These are phyloP conservation scores for Timema cristinae DNA, from an alignment of 2,888 invertebrate species.

Conservation along the genomic window DNA sequence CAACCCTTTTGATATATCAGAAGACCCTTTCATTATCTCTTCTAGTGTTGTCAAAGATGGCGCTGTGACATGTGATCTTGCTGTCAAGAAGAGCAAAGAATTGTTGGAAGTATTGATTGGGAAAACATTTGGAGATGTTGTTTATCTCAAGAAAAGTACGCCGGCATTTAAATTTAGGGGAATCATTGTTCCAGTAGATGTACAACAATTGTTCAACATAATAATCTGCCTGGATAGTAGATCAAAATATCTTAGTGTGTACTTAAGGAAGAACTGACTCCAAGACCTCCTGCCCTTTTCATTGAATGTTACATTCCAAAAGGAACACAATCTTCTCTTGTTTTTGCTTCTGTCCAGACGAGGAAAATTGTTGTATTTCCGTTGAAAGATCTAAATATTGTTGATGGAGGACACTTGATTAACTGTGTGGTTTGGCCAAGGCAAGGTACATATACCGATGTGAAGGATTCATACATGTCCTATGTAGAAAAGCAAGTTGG, in stretches of 20 bases:
- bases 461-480: too few relatives aligned
- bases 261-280: not conserved
- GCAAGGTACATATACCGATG: too few relatives aligned
- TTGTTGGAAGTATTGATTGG: not conserved
- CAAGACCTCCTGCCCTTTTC: not conserved
- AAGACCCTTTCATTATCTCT: not conserved
- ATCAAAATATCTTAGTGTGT: not conserved
- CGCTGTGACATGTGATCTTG: not conserved
- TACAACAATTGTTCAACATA: slow-evolving; percentile 2
- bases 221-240: not conserved
- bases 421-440: not conserved
- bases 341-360: too few relatives aligned
- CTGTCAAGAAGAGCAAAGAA: not conserved
- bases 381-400: not conserved
- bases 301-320: not conserved
- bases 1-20: not conserved
- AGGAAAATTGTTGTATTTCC: not conserved
- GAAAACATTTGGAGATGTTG: not conserved
- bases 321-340: not conserved
- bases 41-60: not conserved
- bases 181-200: not conserved
- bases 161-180: not conserved
- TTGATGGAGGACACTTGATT: not conserved
- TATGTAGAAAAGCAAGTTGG: too few relatives aligned
- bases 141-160: not conserved